These are phyloP conservation scores for Drosophila maculinotata DNA, from an alignment of 2,888 invertebrate species.

Conservation along the genomic window DNA sequence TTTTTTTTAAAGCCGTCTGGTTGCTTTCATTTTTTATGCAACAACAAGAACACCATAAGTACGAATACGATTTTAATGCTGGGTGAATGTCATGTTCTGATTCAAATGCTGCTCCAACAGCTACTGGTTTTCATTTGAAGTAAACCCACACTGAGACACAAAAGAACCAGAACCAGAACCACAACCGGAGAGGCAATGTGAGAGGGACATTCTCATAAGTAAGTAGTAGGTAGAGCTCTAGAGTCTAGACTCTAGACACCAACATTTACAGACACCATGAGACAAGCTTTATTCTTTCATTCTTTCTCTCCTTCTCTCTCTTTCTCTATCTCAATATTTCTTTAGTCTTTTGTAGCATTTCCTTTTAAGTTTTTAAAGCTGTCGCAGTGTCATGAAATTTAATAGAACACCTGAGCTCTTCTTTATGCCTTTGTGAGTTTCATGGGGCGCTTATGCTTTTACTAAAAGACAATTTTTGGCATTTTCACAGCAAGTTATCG, in stretches of 20 bases:
- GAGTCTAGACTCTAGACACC: constrained; percentile 30
- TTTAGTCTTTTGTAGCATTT: constrained; percentile 7
- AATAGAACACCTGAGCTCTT: constrained; percentile 60
- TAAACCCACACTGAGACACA: constrained; percentile 52
- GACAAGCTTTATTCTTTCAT: constrained; percentile 49
- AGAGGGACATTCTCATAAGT: constrained; percentile 24
- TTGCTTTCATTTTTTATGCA: constrained; percentile 72
- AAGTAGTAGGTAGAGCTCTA: constrained; percentile 24
- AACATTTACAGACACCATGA: constrained; percentile 42
- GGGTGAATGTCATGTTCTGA: constrained; percentile 76
- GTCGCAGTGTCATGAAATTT: constrained; percentile 67
- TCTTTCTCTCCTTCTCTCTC: constrained; percentile 2
- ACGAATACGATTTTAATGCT: constrained; percentile 70
- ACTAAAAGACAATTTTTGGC: not conserved
- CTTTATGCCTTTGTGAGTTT: constrained; percentile 5
- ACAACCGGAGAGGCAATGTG: constrained; percentile 3
- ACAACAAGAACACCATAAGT: constrained; percentile 32
- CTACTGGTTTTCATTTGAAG: constrained; percentile 75
- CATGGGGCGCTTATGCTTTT: constrained; percentile 8
- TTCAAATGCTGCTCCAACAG: constrained; percentile 23
- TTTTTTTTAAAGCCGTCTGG: constrained; percentile 59
- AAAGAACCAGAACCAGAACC: constrained; percentile 10
- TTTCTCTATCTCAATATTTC: constrained; percentile 2
- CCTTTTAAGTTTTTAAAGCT: constrained; percentile 49
- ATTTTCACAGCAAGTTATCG: not conserved